phyloP scores from a whole-genome alignment of 2,888 invertebrate species.

The Cyclophora albipunctata region DNA sequence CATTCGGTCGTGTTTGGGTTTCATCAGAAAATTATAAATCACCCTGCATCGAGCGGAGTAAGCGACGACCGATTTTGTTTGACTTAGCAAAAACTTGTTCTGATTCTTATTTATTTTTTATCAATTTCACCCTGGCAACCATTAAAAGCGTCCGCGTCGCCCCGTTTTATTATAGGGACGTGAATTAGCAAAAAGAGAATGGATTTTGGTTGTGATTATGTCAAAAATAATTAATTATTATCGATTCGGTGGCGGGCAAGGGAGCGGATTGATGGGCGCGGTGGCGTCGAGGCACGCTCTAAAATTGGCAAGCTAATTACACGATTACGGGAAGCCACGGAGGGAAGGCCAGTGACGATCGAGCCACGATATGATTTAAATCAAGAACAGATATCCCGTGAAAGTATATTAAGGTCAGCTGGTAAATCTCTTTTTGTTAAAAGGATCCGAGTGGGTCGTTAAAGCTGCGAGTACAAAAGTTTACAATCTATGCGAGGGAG shows the following conservation, averaged over 20 bases:
- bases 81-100: slow-evolving; percentile 61
- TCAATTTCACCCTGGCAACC: slow-evolving; percentile 63
- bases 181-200: slow-evolving; percentile 82
- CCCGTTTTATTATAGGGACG: slow-evolving; percentile 76
- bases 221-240: slow-evolving; percentile 84
- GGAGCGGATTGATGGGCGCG: slow-evolving; percentile 63
- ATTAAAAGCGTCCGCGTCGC: slow-evolving; percentile 55
- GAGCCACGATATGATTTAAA: slow-evolving; percentile 13
- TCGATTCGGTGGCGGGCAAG: slow-evolving; percentile 70
- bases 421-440: slow-evolving; percentile 12
- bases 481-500: slow-evolving; percentile 51
- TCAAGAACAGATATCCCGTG: slow-evolving; percentile 14
- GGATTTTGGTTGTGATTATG: slow-evolving; percentile 80
- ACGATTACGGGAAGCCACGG: slow-evolving; percentile 39
- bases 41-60: slow-evolving; percentile 38
- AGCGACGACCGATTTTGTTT: slow-evolving; percentile 60
- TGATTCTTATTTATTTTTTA: slow-evolving; percentile 71
- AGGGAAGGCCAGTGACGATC: slow-evolving; percentile 38
- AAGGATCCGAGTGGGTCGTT: slow-evolving; percentile 15
- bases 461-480: slow-evolving; percentile 32
- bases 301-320: slow-evolving; percentile 71
- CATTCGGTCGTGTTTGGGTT: slow-evolving; percentile 12
- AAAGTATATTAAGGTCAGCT: neutral
- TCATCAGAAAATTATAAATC: slow-evolving; percentile 53
- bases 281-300: slow-evolving; percentile 53